These are phyloP conservation scores for Aporophyla nigra DNA, from an alignment of 2,888 invertebrate genomes.

Conservation along the genomic window DNA sequence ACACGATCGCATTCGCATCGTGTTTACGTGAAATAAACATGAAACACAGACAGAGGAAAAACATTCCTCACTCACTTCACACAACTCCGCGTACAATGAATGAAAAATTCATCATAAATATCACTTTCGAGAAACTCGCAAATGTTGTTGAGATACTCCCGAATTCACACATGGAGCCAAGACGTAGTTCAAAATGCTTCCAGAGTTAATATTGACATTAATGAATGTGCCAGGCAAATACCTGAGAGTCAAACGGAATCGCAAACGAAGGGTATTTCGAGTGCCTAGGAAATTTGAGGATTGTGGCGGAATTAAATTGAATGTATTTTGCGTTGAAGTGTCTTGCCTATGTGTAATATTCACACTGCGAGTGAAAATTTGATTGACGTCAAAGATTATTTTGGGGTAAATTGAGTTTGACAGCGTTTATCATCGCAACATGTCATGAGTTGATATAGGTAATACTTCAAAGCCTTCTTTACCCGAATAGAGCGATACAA, in stretches of 20 bases:
- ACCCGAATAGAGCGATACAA: too few species aligned
- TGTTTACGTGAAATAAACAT: conserved; percentile 45
- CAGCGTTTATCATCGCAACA: not conserved
- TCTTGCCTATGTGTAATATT: conserved; percentile 4
- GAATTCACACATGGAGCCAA: conserved; percentile 57
- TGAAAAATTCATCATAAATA: conserved; percentile 62
- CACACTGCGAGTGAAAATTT: conserved; percentile 1
- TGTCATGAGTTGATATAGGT: conserved; percentile 4
- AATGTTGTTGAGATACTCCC: conserved; percentile 33
- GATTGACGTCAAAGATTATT: conserved; percentile 21
- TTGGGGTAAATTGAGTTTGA: conserved; percentile 12
- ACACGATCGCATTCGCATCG: conserved; percentile 14
- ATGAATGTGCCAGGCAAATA: conserved; percentile 74
- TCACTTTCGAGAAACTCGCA: conserved; percentile 43
- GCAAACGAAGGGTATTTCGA: conserved; percentile 63
- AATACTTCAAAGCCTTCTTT: conserved; percentile 6
- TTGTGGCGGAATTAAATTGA: conserved; percentile 45
- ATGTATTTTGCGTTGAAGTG: conserved; percentile 41
- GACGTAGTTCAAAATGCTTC: conserved; percentile 64
- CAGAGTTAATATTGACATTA: conserved; percentile 74
- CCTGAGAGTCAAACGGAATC: conserved; percentile 66
- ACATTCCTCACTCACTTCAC: conserved; percentile 40
- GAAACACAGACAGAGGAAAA: conserved; percentile 28
- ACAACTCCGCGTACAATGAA: conserved; percentile 37
- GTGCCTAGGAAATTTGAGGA: conserved; percentile 60